Evolutionary conservation across 1,140 invertebrate species (phyloP), one percentile per base, ranked within the genome.

Genomic region (Bombus affinis): DNA sequence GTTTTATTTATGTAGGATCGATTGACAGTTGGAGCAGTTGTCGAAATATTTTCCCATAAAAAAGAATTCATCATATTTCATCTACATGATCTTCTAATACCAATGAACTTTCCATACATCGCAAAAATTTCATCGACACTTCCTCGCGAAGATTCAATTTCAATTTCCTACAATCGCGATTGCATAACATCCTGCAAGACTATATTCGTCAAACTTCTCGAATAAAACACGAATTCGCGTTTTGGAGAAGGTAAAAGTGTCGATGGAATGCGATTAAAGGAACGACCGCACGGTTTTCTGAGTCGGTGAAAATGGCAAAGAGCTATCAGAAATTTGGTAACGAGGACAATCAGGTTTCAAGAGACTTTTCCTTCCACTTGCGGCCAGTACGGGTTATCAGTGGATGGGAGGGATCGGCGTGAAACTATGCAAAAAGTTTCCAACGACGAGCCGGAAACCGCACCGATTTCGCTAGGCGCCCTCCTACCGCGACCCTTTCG

Each of bases 391-490:
- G 42, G 72, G 18, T 28, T 42, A 59, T 53, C n/a, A 42, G 13
- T 2, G 28, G 59, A 57, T 25, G 8, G 66, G n/a, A 6, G 53
- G 35, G 3, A 53, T 47, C 47, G 68, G 66, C 32, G 68, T 15
- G 75, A 79, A 87, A 87, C 81, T 86, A 86, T 78, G 81, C 74
- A 86, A 84, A 86, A 86, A 86, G 81, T 86, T 83, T 85, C 74
- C 84, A 81, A 71, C 83, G 76, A 80, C 82, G 82, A 79, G 66
- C 86, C 86, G 82, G 76, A 85, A 88, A 88, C 84, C 86, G 74
- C 83, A 88, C 42, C 74, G 81, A 83, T 83, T 68, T 62, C 65
- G 18, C 79, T 25, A 37, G 10, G 35, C 28, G 1, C 12, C n/a
- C 8, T 8, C 32, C n/a, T 10, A 6, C n/a, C 57, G 71, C 59